phyloP scores from a whole-genome alignment of 2,113 vertebrate species.

The Castor canadensis region DNA sequence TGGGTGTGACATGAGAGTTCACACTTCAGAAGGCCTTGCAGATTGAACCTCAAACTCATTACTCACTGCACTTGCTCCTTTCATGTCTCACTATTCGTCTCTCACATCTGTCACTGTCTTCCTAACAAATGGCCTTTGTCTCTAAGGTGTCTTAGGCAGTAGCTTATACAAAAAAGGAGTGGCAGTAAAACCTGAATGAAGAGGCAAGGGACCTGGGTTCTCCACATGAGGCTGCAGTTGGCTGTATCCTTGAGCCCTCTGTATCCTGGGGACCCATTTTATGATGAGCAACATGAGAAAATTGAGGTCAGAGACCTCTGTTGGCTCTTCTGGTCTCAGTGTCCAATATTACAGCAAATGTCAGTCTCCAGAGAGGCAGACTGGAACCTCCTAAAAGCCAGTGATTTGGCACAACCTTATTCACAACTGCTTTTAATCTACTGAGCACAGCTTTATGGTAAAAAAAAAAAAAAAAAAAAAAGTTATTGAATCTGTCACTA shows the following conservation, averaged over 20 bases:
- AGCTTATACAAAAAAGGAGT: not conserved
- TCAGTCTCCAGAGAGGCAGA: not conserved
- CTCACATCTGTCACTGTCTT: not conserved
- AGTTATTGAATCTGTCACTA: not conserved
- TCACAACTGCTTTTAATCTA: not conserved
- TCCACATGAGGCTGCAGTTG: fast-evolving
- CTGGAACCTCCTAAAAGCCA: not conserved
- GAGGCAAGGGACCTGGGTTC: not conserved
- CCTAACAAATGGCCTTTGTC: not conserved
- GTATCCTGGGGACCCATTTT: not conserved
- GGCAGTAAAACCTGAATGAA: not conserved
- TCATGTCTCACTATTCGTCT: not conserved
- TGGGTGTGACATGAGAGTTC: not conserved
- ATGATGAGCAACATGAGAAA: not conserved
- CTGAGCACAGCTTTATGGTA: not conserved
- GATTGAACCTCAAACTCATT: not conserved
- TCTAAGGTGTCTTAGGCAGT: not conserved
- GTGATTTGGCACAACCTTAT: not conserved
- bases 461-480: not conserved
- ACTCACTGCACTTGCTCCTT: not conserved
- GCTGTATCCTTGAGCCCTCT: too few species aligned
- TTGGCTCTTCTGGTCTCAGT: too few species aligned
- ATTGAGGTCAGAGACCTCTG: not conserved
- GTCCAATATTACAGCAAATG: too few species aligned
- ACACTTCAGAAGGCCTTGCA: not conserved